Evolutionary conservation across 2,797 vertebrate genomes (phyloP).

Genomic region (Poeciliopsis gracilis): DNA sequence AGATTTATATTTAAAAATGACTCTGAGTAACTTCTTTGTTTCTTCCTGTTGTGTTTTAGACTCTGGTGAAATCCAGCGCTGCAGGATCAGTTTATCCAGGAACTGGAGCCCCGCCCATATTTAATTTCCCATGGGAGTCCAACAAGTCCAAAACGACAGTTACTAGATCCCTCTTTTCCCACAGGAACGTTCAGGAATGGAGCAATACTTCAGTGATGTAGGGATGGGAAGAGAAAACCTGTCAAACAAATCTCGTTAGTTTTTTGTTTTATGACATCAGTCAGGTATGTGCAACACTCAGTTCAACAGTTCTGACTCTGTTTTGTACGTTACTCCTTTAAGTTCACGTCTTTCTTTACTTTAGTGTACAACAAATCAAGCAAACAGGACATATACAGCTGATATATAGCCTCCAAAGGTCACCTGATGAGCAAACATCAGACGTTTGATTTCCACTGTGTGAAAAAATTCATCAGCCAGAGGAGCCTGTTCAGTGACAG

Average conservation of each 20-base stretch:
- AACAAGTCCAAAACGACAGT: slow-evolving; percentile 47
- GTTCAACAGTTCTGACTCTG: neutral
- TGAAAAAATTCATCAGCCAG: too few species aligned
- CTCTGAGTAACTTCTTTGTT: neutral
- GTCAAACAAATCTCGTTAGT: neutral
- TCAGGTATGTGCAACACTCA: neutral
- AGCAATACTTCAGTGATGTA: slow-evolving; percentile 23
- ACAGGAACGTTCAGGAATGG: slow-evolving; percentile 45
- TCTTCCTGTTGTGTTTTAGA: slow-evolving; percentile 9
- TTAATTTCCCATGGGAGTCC: slow-evolving; percentile 67
- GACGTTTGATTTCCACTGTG: too few species aligned
- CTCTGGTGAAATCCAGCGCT: slow-evolving; percentile 28
- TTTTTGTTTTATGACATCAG: neutral
- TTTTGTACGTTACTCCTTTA: neutral
- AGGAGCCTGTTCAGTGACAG: too few species aligned
- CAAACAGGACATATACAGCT: neutral
- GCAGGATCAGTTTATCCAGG: neutral
- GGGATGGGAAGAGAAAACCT: neutral
- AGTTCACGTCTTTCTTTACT: neutral
- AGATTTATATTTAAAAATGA: neutral
- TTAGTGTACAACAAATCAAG: neutral
- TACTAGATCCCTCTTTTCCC: slow-evolving; percentile 43
- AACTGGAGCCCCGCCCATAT: slow-evolving; percentile 34
- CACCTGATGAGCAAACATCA: too few species aligned
- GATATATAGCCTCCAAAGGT: too few species aligned